Base-by-base conservation (phyloP, 1,140 invertebrate species). In the Tetramorium parvispinum region DNA sequence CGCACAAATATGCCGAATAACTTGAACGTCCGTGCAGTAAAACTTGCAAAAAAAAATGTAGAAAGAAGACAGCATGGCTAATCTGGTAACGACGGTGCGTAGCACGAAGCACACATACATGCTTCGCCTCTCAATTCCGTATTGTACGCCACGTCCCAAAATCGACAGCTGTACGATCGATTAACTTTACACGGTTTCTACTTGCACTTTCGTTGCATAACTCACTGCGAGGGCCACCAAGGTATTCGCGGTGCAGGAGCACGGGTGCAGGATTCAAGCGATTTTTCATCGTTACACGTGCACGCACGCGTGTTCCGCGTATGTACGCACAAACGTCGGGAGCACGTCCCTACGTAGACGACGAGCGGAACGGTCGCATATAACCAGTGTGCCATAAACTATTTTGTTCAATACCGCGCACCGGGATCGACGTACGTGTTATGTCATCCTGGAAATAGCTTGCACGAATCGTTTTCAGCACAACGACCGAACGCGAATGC, bases 171-270 rank as follows among this genome's bases (percentile, higher is more conserved):
- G 77, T 53, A 81, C 59, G 55, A 81, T 85, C 78, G 66, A 85
- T 82, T 82, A 82, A 82, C 79, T 82, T 82, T 82, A 73, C 79
- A 82, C 40, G 51, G 51, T 82, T 71, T 73, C 66, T 59, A 82
- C 79, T 82, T 82, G 66, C 79, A 82, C 79, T 82, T 82, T 82
- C 79, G 40, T 85, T 78, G 82, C 82, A 53, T 76, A 75, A 63
- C 59, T 75, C 73, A 85, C 59, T 43, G 73, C 73, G 13, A 85
- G 59, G 73, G 59, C 57, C 46, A 85, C 43, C 27, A 76, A 85
- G 68, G 59, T 85, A 85, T 82, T 71, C 37, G 37, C 24, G 18
- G 24, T 59, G 37, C 18, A 79, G 76, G 71, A 71, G 24, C 37
- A 43, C 18, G 37, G 40, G 27, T 27, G 27, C n/a, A 16, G 11